Conservation (phyloP, 2,888 invertebrate species). For the Cataglyphis albicans region DNA sequence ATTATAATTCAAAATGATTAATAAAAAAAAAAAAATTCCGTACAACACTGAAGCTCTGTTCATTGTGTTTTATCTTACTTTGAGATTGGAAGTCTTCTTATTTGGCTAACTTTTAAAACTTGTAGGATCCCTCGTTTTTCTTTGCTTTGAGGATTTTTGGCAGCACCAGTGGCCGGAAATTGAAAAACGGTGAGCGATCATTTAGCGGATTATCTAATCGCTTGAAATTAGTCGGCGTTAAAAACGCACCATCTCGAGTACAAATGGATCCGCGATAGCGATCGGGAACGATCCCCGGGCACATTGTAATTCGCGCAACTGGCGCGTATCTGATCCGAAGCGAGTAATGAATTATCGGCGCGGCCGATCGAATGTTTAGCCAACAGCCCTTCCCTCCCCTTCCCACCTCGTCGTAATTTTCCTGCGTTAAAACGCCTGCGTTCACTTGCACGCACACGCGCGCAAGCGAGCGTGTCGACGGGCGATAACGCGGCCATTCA, state of each 20-base stretch:
- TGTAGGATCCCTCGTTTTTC: not conserved
- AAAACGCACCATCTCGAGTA: not conserved
- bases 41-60: not conserved
- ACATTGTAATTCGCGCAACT: conserved; percentile 58
- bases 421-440: conserved; percentile 54
- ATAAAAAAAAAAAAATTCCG: not conserved
- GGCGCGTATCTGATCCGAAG: conserved; percentile 66
- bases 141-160: not conserved
- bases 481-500: conserved; percentile 38
- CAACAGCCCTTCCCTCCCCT: conserved; percentile 80
- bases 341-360: conserved; percentile 81
- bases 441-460: conserved; percentile 42
- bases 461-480: conserved; percentile 32
- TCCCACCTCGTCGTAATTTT: conserved; percentile 53
- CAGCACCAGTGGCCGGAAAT: not conserved
- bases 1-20: not conserved
- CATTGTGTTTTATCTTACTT: not conserved
- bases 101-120: not conserved
- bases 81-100: not conserved
- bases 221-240: conserved; percentile 4
- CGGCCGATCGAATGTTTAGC: conserved; percentile 82
- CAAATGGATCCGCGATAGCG: not conserved
- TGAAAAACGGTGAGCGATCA: not conserved
- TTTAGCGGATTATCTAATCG: not conserved
- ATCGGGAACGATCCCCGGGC: conserved; percentile 7